A percentile compares a stretch with the other conserved stretches of the same genome.
Evolutionary conservation across 2,113 vertebrate genomes (phyloP).

Genomic region (Cygnus buccinator): DNA sequence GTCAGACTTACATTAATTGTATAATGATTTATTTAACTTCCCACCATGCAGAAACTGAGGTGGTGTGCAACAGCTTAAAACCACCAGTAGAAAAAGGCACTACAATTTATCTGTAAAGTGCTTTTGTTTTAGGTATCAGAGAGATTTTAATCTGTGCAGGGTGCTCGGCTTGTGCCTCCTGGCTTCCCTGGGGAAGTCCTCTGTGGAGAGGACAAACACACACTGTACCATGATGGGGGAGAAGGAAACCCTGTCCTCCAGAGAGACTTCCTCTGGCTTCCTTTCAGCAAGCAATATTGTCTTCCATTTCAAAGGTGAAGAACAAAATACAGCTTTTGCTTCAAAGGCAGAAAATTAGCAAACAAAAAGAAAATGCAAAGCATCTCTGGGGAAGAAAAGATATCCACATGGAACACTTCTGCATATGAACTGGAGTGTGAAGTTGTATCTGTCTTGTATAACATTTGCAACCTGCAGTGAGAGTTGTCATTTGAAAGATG

Average conservation of each 20-base stretch:
- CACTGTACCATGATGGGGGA: rapidly evolving
- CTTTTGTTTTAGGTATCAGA: neutral
- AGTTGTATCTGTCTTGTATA: neutral
- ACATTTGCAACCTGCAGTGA: neutral
- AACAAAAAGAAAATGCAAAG: neutral
- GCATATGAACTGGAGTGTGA: neutral
- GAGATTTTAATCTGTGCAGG: neutral
- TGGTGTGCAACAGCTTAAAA: neutral
- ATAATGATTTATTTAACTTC: slow-evolving; percentile 30
- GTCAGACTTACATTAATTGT: neutral
- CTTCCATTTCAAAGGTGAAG: neutral
- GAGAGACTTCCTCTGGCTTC: neutral
- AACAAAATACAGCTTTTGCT: neutral
- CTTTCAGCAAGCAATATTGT: neutral
- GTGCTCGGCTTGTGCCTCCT: rapidly evolving
- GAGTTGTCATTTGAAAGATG: neutral
- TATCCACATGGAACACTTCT: neutral
- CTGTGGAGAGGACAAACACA: neutral
- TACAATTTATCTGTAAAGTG: neutral
- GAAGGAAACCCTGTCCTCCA: neutral
- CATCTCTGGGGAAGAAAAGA: neutral
- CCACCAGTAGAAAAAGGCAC: neutral
- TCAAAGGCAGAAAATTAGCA: neutral
- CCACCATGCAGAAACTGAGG: neutral
- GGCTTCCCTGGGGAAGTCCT: neutral